Conservation (phyloP, 2,797 vertebrate genomes). For the Pipistrellus nathusii region DNA sequence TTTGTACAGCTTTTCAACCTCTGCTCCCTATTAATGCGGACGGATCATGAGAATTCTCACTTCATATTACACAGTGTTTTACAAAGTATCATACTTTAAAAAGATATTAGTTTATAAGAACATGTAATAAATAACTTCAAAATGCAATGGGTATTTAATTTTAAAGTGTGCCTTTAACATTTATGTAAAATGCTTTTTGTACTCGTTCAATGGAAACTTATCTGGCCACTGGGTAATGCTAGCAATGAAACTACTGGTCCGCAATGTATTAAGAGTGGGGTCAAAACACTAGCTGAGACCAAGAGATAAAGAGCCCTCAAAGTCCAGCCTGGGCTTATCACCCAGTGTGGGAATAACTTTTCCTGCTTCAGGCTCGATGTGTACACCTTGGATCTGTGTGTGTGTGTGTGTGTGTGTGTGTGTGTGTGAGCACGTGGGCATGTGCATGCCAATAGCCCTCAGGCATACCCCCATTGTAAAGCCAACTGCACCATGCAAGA, state of each 20-base stretch:
- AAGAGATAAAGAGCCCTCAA: background rate
- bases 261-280: background rate
- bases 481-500: background rate
- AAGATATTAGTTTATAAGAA: no score
- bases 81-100: no score
- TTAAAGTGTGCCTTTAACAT: no score
- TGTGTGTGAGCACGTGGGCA: no score
- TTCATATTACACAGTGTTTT: no score
- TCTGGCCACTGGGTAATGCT: no score
- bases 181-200: no score
- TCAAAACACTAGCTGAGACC: background rate
- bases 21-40: background rate
- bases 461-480: background rate
- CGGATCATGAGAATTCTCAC: no score
- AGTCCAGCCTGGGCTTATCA: background rate
- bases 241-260: no score
- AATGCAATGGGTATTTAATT: no score
- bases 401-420: background rate
- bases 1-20: background rate
- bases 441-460: background rate
- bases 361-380: background rate
- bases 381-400: background rate
- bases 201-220: no score
- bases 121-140: no score
- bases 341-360: background rate